Base-by-base conservation (phyloP, 2,113 vertebrate genomes). In the Sapayoa aenigma region DNA sequence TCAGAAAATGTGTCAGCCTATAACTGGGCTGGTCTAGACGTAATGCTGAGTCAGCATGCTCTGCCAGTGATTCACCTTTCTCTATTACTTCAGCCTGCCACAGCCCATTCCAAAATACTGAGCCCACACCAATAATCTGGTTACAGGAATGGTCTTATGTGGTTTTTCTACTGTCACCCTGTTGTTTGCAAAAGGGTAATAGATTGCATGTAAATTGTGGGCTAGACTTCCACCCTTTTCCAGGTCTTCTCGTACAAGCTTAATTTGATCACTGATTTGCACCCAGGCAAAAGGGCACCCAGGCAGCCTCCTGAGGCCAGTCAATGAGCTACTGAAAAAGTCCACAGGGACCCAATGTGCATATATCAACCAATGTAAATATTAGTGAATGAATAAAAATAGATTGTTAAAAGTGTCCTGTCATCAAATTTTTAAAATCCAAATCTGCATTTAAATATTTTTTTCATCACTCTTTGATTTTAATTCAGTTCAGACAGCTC, bases 61-160 rank as follows among this genome's bases (percentile, higher is more conserved):
- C 74, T 95, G 44, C 5, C 46, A 47, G 53, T 9, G 47, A 27
- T 75, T 75, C 1, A 6, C 8, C 5, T 53, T 60, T 80, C 50
- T 67, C n/a, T 46, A 2, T 23, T 52, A 58, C 12, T 35, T 74
- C 35, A 75, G 4, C 9, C 37, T 73, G 39, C 12, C 37, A 46
- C 16, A 52, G 9, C 20, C 33, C 15, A 18, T 49, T 79, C 33
- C 53, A 65, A 89, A 85, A 65, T 42, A n/a, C 7, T 35, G 6
- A 73, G 30, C 16, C 21, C 9, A 47, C 0, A 0, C 7, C 18
- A 78, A 17, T 44, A 87, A n/a, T 30, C 28, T 28, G 39, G 31
- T 60, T 31, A 78, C 9, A 72, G 22, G 49, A 65, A 62, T 31
- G 31, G 11, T 11, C 9, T 77, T 73, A 8, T 9, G 1, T 28